Evolutionary conservation across 2,888 invertebrate genomes (phyloP).

Genomic region (Machimus rusticus): DNA sequence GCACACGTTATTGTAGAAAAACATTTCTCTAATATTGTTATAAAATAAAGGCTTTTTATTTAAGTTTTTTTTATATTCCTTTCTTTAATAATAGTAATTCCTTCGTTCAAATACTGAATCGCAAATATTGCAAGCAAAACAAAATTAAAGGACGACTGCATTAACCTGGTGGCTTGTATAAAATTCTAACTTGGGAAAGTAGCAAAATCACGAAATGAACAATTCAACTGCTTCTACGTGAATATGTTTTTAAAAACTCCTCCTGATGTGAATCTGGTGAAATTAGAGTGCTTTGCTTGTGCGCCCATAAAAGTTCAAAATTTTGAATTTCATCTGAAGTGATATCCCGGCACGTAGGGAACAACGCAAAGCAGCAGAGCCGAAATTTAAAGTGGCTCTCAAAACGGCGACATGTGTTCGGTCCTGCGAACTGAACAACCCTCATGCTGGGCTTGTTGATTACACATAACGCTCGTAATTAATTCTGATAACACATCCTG

Average conservation of each 20-base stretch:
- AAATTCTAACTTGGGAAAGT: not conserved
- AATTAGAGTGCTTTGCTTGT: not conserved
- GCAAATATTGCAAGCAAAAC: not conserved
- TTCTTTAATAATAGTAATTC: too few relatives aligned
- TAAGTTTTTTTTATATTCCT: too few relatives aligned
- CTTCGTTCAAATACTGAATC: not conserved
- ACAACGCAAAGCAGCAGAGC: slow-evolving; percentile 35
- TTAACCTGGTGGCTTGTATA: not conserved
- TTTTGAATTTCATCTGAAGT: not conserved
- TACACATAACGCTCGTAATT: slow-evolving; percentile 46
- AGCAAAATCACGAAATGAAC: slow-evolving; percentile 2
- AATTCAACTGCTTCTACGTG: not conserved
- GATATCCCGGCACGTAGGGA: slow-evolving; percentile 37
- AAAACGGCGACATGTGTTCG: slow-evolving; percentile 40
- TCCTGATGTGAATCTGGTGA: not conserved
- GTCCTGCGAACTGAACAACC: slow-evolving; percentile 39
- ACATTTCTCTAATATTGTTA: too few relatives aligned
- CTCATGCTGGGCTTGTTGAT: slow-evolving; percentile 39
- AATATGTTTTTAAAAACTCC: not conserved
- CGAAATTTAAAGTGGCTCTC: slow-evolving; percentile 27
- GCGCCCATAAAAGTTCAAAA: slow-evolving; percentile 31
- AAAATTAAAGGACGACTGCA: not conserved
- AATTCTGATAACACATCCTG: slow-evolving; percentile 44
- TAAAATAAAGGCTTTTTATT: too few relatives aligned
- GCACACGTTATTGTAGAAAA: too few relatives aligned